Base-by-base conservation (phyloP, 2,113 vertebrate genomes). In the Hepsetus odoe region DNA sequence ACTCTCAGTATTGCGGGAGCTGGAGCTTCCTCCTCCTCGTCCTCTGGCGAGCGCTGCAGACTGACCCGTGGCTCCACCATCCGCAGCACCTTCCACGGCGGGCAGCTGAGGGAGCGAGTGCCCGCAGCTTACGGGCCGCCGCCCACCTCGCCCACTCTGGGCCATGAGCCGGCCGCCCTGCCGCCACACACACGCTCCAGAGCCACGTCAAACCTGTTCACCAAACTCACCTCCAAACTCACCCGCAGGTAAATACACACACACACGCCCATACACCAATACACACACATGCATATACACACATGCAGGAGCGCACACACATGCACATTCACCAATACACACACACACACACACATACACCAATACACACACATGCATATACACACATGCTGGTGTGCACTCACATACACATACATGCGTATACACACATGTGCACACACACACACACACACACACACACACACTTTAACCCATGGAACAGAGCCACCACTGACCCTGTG, bases 141-240 rank as follows among this genome's bases (percentile, higher is more conserved):
- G 0, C 96, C 96, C 1, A 94, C 95, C 33, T 96, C 96, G 0
- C 96, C 96, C 22, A 95, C 95, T 0, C 90, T 96, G 84, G 93
- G 95, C 53, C 94, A 96, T 3, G 95, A 96, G 40, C 94, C 94
- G 0, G 80, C 90, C 65, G 85, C 90, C 40, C 91, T 95, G 3
- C 83, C 96, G 85, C 93, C 94, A 14, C 89, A 95, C 1, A 93
- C 93, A 74, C 94, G 95, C 80, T 93, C 93, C 72, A 91, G 96
- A 33, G 95, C 96, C 59, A 95, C 95, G 53, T 95, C 96, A 89
- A 97, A 96, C 93, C 94, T 97, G 90, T 98, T 97, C 91, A 95
- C 92, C 93, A 98, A 98, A 85, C 92, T 98, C 90, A 98, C 96
- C 92, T 97, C 96, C 76, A 98, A 98, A 92, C 92, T 98, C 89